Evolutionary conservation across 2,888 invertebrate species (phyloP).

Genomic region (Charanyca ferruginea): DNA sequence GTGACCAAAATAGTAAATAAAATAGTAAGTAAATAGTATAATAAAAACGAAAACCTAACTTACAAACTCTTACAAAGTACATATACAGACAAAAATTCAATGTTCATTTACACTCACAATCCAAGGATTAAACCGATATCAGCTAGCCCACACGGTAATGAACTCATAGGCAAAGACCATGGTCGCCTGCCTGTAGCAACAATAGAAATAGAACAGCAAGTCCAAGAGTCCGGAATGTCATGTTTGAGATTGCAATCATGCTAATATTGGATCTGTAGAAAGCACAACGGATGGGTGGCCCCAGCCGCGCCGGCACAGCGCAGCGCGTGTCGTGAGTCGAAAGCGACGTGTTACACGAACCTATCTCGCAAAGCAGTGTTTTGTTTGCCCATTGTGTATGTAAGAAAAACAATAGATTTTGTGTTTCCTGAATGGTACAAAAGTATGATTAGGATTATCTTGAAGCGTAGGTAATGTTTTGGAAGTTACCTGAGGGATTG

Average conservation of each 20-base stretch:
- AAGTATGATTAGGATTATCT: neutral
- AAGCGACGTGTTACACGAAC: conserved; percentile 80
- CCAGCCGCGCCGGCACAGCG: conserved; percentile 57
- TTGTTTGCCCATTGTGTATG: conserved; percentile 30
- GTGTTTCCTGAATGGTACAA: neutral
- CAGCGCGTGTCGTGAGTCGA: conserved; percentile 78
- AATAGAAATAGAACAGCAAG: conserved; percentile 43
- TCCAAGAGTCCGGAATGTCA: conserved; percentile 56
- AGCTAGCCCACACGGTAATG: conserved; percentile 3
- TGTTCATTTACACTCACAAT: neutral
- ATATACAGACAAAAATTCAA: neutral
- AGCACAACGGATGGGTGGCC: conserved; percentile 86
- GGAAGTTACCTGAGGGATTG: neutral
- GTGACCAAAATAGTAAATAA: no score
- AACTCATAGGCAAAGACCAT: conserved; percentile 1
- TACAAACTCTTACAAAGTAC: neutral
- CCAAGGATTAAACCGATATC: conserved; percentile 10
- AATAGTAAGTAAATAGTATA: no score
- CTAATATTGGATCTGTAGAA: conserved; percentile 79
- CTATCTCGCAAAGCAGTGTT: conserved; percentile 57
- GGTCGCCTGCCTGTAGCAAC: conserved; percentile 10
- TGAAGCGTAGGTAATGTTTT: neutral
- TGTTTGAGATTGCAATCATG: conserved; percentile 67
- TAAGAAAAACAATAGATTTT: conserved; percentile 1
- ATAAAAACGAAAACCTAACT: neutral